Evolutionary conservation across 1,140 invertebrate genomes (phyloP).

Genomic region (Diabrotica undecimpunctata): DNA sequence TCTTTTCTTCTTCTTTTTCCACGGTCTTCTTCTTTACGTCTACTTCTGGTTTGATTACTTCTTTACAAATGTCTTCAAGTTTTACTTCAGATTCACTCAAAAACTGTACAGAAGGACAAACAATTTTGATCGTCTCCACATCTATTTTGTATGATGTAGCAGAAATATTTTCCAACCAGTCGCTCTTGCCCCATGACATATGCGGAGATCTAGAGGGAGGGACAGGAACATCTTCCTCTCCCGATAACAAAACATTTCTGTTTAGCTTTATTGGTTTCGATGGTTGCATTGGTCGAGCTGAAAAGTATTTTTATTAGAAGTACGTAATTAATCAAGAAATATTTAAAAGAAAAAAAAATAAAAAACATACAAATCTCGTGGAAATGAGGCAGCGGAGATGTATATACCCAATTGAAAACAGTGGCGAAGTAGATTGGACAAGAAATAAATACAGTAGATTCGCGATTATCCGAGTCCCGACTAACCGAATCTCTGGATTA

Average conservation of each 20-base stretch:
- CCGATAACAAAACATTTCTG: constrained; percentile 5
- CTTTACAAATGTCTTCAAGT: constrained; percentile 29
- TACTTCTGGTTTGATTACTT: constrained; percentile 19
- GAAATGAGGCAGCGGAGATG: too few relatives aligned
- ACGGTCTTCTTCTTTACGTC: constrained; percentile 13
- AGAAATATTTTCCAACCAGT: constrained; percentile 20
- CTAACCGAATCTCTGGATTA: too few relatives aligned
- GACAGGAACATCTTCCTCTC: not conserved
- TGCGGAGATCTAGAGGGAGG: not conserved
- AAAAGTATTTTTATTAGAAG: constrained; percentile 5
- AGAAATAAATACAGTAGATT: too few relatives aligned
- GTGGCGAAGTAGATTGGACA: too few relatives aligned
- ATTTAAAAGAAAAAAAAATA: constrained; percentile 5
- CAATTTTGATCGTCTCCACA: constrained; percentile 29
- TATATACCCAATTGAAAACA: too few relatives aligned
- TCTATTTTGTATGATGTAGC: constrained; percentile 24
- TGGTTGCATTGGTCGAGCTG: constrained; percentile 9
- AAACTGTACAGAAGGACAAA: constrained; percentile 34
- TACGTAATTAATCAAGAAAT: constrained; percentile 9
- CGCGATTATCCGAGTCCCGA: too few relatives aligned
- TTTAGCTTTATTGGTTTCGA: constrained; percentile 26
- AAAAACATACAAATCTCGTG: not conserved
- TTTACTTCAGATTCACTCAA: constrained; percentile 38
- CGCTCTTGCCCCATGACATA: constrained; percentile 4
- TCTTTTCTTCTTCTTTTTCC: constrained; percentile 30